A percentile compares a stretch with the other conserved stretches of the same genome.
Evolutionary conservation across 2,888 invertebrate species (phyloP).

Genomic region (Mimas tiliae): DNA sequence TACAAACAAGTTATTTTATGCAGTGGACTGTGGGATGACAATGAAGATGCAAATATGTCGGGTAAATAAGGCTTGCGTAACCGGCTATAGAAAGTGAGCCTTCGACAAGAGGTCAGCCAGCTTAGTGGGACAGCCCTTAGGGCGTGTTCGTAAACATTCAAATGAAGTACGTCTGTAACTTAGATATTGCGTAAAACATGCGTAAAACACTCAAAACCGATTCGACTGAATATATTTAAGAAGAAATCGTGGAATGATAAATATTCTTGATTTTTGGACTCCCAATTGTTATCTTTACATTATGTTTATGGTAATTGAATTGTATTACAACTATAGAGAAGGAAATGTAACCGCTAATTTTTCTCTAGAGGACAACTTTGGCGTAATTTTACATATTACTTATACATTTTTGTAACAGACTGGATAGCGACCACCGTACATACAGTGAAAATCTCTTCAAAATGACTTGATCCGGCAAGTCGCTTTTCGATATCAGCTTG

Average conservation of each 20-base stretch:
- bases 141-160: constrained; percentile 32
- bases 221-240: background rate
- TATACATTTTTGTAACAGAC: too few species aligned
- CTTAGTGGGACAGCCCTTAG: constrained; percentile 39
- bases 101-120: constrained; percentile 41
- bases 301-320: too few species aligned
- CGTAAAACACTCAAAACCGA: constrained; percentile 3
- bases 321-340: too few species aligned
- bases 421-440: too few species aligned
- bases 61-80: constrained; percentile 41
- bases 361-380: background rate
- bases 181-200: constrained; percentile 25
- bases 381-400: too few species aligned
- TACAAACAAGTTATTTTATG: constrained; percentile 5
- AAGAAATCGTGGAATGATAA: background rate
- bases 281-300: background rate
- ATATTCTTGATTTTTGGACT: background rate
- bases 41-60: constrained; percentile 41
- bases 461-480: too few species aligned
- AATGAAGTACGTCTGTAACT: constrained; percentile 24
- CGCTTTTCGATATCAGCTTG: too few species aligned
- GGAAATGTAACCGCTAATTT: too few species aligned
- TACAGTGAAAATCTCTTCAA: too few species aligned
- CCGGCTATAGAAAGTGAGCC: constrained; percentile 45
- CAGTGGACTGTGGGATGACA: constrained; percentile 32